These are phyloP conservation scores for Lynx canadensis DNA, from an alignment of 2,113 vertebrate species.

Conservation along the genomic window DNA sequence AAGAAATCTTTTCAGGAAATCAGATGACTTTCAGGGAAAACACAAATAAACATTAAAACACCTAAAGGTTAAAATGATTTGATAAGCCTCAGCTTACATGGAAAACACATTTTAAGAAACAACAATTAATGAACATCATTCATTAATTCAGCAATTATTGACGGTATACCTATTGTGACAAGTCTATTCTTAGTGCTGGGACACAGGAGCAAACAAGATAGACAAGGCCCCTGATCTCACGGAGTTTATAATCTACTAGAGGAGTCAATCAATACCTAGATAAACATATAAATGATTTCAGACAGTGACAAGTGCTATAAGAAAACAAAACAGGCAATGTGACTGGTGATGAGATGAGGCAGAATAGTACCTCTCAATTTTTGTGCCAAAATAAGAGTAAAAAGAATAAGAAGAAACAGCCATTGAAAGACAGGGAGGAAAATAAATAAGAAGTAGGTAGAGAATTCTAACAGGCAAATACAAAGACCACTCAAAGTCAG, in stretches of 20 bases:
- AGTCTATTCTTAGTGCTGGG: background rate
- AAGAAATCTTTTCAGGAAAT: conserved; percentile 59
- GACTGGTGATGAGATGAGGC: background rate
- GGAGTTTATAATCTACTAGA: background rate
- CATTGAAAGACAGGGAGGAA: background rate
- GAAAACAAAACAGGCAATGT: background rate
- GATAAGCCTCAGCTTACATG: background rate
- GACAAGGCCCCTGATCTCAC: background rate
- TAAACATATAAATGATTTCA: background rate
- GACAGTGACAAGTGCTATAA: background rate
- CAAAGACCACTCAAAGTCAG: background rate
- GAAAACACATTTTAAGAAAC: background rate
- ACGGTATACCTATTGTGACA: background rate
- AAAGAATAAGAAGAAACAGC: background rate
- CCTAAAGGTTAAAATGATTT: conserved; percentile 58
- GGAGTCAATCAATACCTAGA: background rate
- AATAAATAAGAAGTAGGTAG: background rate
- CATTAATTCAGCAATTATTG: background rate
- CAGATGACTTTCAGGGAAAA: conserved; percentile 61
- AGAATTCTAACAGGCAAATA: background rate
- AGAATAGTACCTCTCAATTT: background rate
- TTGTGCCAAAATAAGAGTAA: background rate
- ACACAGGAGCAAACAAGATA: background rate
- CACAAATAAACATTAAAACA: conserved; percentile 34
- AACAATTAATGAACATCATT: background rate